Percentiles rank a stretch among this genome's conserved stretches.
phyloP scores from a whole-genome alignment of 1,140 invertebrate genomes.

The Lepeophtheirus salmonis region DNA sequence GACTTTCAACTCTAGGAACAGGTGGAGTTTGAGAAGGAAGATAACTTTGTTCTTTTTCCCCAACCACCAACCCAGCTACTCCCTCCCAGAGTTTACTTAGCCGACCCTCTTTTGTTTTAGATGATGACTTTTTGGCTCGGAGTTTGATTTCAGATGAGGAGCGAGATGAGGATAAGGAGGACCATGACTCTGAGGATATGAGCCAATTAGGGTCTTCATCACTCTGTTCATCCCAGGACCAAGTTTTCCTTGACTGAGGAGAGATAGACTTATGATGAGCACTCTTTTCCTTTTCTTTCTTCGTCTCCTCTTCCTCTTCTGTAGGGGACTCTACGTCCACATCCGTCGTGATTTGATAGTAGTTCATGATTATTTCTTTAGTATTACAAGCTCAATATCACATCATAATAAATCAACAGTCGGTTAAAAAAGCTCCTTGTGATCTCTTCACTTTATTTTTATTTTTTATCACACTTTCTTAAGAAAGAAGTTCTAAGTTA shows the following conservation, averaged over 20 bases:
- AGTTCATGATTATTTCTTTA: neutral
- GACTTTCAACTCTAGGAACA: neutral
- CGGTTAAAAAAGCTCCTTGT: neutral
- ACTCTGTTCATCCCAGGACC: no score
- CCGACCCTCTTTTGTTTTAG: neutral
- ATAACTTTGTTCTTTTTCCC: neutral
- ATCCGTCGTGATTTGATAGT: neutral
- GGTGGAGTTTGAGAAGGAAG: neutral
- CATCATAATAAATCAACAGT: neutral
- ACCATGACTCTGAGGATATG: neutral
- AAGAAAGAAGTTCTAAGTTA: neutral
- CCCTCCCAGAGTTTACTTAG: neutral
- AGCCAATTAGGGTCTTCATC: slow-evolving; percentile 14
- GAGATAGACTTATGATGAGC: no score
- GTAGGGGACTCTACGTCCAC: neutral
- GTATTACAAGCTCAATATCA: neutral
- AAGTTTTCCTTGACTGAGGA: no score
- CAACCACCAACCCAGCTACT: neutral
- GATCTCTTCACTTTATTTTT: neutral
- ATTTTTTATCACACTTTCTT: neutral
- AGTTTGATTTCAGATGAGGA: no score
- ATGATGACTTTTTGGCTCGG: neutral
- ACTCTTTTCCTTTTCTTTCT: no score
- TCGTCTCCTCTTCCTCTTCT: slow-evolving; percentile 4
- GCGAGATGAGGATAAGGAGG: no score